Percentiles rank a stretch among this genome's conserved stretches.
phyloP scores from a whole-genome alignment of 2,113 vertebrate species.

The Gorilla gorilla region DNA sequence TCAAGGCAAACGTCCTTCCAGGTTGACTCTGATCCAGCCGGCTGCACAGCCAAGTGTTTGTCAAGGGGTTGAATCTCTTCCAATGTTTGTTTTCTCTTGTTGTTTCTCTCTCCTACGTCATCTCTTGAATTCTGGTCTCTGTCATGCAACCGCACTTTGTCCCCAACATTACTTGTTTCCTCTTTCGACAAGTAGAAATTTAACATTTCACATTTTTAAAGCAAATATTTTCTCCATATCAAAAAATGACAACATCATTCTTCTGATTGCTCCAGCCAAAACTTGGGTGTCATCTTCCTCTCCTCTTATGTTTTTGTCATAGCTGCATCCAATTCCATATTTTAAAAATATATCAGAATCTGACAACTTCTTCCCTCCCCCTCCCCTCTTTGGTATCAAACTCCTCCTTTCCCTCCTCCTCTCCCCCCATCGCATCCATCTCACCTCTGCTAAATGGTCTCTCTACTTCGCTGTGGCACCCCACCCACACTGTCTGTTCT shows the following conservation, averaged over 20 bases:
- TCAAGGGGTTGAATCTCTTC: not conserved
- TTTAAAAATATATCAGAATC: not conserved
- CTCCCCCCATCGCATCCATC: not conserved
- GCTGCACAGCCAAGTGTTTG: not conserved
- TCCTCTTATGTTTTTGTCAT: too few species aligned
- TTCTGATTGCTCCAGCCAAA: not conserved
- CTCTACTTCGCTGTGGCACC: not conserved
- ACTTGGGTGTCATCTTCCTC: too few species aligned
- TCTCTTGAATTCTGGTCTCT: not conserved
- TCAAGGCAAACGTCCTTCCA: not conserved
- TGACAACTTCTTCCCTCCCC: not conserved
- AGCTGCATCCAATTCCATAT: not conserved
- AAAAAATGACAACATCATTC: not conserved
- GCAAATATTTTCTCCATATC: not conserved
- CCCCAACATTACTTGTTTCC: not conserved
- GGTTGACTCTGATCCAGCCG: not conserved
- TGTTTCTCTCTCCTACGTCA: not conserved
- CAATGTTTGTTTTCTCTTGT: not conserved
- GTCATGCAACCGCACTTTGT: not conserved
- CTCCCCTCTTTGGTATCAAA: rapidly evolving
- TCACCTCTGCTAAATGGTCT: not conserved
- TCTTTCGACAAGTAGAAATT: not conserved
- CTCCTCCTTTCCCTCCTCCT: rapidly evolving
- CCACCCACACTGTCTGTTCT: too few species aligned
- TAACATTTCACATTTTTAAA: not conserved